phyloP scores from a whole-genome alignment of 2,113 vertebrate genomes.

The Notothenia rossii region DNA sequence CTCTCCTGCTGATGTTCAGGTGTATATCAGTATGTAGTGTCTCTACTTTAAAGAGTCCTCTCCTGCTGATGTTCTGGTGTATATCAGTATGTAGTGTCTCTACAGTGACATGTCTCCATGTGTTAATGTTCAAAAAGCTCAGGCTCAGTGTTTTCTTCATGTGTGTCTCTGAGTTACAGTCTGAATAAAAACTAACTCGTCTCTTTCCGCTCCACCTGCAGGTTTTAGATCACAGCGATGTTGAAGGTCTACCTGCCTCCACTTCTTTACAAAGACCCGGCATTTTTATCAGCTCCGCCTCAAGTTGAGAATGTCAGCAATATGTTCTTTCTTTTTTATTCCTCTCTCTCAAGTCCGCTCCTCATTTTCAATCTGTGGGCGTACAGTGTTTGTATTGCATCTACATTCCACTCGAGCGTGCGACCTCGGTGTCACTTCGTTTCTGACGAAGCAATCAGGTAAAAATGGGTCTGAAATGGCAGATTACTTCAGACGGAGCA shows the following conservation, averaged over 20 bases:
- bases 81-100: too few species aligned
- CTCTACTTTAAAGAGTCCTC: too few species aligned
- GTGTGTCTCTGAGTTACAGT: too few species aligned
- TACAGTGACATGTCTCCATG: too few species aligned
- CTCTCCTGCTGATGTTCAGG: too few species aligned
- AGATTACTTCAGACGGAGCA: conserved; percentile 71
- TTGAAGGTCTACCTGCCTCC: not conserved
- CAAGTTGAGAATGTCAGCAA: conserved; percentile 38
- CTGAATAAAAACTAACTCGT: not conserved
- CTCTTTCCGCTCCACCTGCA: not conserved
- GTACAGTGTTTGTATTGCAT: conserved; percentile 61
- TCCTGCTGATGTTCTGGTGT: not conserved
- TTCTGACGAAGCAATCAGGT: conserved; percentile 74
- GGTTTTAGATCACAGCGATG: not conserved
- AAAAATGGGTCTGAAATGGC: conserved; percentile 74
- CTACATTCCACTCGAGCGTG: conserved; percentile 38
- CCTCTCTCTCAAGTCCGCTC: conserved; percentile 1
- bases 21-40: too few species aligned
- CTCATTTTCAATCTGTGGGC: conserved; percentile 53
- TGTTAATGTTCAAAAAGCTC: too few species aligned
- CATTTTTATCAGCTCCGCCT: conserved; percentile 24
- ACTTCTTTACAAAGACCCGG: not conserved
- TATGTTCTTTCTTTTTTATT: conserved; percentile 8
- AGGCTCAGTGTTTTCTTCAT: too few species aligned
- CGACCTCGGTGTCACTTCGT: conserved; percentile 63